Evolutionary conservation across 2,797 vertebrate species (phyloP).

Genomic region (Tapirus indicus): DNA sequence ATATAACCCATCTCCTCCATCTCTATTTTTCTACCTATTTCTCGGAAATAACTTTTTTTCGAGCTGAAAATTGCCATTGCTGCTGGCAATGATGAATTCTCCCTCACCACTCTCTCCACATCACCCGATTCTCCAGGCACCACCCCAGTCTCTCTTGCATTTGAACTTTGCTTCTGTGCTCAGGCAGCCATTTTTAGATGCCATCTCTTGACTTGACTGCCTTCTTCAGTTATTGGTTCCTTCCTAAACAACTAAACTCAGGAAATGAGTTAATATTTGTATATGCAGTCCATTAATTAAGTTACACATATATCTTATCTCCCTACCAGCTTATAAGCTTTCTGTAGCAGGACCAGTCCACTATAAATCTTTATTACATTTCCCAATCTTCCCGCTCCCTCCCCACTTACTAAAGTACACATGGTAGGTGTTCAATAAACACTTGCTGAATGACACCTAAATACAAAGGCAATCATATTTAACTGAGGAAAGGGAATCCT

Average conservation of each 20-base stretch:
- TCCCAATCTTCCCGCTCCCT: not conserved
- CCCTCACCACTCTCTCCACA: not conserved
- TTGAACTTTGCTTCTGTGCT: constrained; percentile 5
- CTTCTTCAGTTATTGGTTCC: not conserved
- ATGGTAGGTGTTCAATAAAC: not conserved
- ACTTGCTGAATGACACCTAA: not conserved
- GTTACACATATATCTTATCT: not conserved
- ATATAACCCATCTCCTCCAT: not conserved
- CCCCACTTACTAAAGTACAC: not conserved
- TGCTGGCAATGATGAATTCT: not conserved
- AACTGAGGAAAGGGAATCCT: not conserved
- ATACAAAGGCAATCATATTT: constrained; percentile 5
- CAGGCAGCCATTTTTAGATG: not conserved
- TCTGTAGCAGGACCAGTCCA: not conserved
- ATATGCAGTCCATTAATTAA: constrained; percentile 14
- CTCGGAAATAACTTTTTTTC: not conserved
- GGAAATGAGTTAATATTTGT: not conserved
- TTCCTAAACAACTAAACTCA: not conserved
- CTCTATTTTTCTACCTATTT: not conserved
- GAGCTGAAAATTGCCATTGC: not conserved
- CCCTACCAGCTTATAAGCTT: not conserved
- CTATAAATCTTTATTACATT: not conserved
- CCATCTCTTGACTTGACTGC: not conserved
- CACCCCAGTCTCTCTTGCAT: not conserved
- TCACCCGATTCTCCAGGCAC: not conserved